Evolutionary conservation across 1,140 invertebrate species (phyloP), one percentile per base, ranked within the genome.

Genomic region (Drosophila kanapiae): DNA sequence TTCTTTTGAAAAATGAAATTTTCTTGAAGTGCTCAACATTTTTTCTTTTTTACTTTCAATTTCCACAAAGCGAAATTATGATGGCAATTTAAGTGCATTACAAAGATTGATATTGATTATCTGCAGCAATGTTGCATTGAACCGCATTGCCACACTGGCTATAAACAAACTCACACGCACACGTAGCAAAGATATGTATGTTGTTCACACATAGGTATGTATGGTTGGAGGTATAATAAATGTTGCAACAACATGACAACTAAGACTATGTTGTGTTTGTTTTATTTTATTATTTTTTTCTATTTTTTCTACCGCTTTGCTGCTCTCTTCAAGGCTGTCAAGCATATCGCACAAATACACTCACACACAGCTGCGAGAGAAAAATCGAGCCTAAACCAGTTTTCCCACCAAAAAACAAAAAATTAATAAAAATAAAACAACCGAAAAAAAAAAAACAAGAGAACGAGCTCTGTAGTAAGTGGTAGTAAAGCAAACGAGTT

Each of bases 321-420:
- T n/a, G 49, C 75, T 86, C 82, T 86, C 83, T 79, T 86, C 82
- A 86, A 86, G 82, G 82, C 82, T 86, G 82, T 86, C 79, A 71
- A 45, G 29, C 53, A 68, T 54, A 60, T 64, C 75, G 56, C 58
- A 62, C 48, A 9, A 48, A 64, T 31, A 57, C 60, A 38, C 27
- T 5, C 35, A 47, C 54, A 47, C 54, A 54, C 43, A 63, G 58
- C 13, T 45, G 49, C 49, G 48, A 62, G 45, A 77, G 60, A 72
- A 68, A 75, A 71, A 57, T 35, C 37, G n/a, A 49, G 75, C 60
- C 72, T 62, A 83, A 83, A 83, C 81, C 71, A 64, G 81, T 84
- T 84, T 80, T 33, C 29, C 37, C 43, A 56, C 18, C 45, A 60
- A 45, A 37, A 37, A 56, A 40, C 38, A 40, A 40, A 40, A 40